A percentile compares a stretch with the other conserved stretches of the same genome.
phyloP scores from a whole-genome alignment of 2,797 vertebrate species.

The Podarcis siculus region DNA sequence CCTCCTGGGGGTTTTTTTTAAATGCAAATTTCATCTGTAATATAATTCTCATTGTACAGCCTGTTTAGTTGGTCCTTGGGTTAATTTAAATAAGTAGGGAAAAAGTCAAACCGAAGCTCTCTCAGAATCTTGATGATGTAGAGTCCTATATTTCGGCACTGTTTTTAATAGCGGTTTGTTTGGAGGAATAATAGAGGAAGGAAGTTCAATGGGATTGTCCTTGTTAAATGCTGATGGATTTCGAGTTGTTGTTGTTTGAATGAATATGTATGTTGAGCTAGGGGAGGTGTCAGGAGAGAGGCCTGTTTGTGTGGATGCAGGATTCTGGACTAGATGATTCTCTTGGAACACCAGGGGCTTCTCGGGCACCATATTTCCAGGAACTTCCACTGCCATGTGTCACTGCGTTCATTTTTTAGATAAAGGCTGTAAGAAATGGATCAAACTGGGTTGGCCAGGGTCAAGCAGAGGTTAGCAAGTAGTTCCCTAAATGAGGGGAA shows the following conservation, averaged over 20 bases:
- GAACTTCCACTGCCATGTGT: not conserved
- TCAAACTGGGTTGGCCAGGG: not conserved
- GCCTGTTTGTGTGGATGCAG: not conserved
- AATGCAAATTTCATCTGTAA: conserved; percentile 67
- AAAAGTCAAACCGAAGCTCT: conserved; percentile 57
- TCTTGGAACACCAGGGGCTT: not conserved
- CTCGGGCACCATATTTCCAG: not conserved
- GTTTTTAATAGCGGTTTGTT: conserved; percentile 65
- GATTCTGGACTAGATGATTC: not conserved
- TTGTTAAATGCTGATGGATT: conserved; percentile 28
- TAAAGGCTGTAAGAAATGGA: not conserved
- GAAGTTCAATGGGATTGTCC: conserved; percentile 42
- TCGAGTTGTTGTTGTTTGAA: conserved; percentile 62
- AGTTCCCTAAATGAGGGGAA: not conserved
- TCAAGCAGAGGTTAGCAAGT: not conserved
- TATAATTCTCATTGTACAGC: conserved; percentile 66
- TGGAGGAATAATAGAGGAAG: conserved; percentile 46
- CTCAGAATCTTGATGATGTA: conserved; percentile 79
- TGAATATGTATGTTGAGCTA: conserved; percentile 32
- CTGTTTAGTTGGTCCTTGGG: conserved; percentile 69
- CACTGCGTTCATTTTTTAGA: not conserved
- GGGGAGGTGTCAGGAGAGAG: conserved; percentile 34
- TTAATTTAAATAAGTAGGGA: conserved; percentile 73
- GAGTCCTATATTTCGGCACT: conserved; percentile 72
- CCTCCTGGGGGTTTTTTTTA: conserved; percentile 56